Evolutionary conservation across 2,113 vertebrate genomes (phyloP).

Genomic region (Turdus rufiventris): DNA sequence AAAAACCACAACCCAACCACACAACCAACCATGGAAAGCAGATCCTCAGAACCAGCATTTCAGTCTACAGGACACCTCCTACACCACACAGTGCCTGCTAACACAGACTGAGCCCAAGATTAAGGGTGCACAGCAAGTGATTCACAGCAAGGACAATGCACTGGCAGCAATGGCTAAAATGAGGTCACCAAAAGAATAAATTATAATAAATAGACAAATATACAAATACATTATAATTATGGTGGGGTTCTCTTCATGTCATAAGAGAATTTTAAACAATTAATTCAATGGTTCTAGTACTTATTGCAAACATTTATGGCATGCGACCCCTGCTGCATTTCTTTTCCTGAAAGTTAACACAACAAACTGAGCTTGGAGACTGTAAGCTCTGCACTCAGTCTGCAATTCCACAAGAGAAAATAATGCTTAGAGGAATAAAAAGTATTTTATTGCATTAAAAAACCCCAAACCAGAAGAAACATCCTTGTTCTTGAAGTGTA

Average conservation of each 20-base stretch:
- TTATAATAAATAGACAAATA: too few relatives aligned
- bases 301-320: not conserved
- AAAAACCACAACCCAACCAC: not conserved
- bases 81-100: not conserved
- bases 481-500: not conserved
- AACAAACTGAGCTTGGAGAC: not conserved
- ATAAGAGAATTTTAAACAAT: not conserved
- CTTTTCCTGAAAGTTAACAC: not conserved
- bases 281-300: not conserved
- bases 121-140: not conserved
- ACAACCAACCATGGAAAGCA: not conserved
- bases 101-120: not conserved
- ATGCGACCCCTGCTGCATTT: not conserved
- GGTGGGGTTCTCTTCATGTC: not conserved
- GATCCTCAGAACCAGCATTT: not conserved
- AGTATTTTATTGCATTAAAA: not conserved
- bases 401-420: not conserved
- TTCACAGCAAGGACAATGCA: not conserved
- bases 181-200: not conserved
- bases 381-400: not conserved
- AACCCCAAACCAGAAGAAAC: not conserved
- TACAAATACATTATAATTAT: not conserved
- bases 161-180: not conserved
- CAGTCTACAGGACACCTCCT: not conserved
- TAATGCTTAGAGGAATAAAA: not conserved